These are phyloP conservation scores for Zaprionus nigranus DNA, from an alignment of 1,140 invertebrate species.

Conservation along the genomic window DNA sequence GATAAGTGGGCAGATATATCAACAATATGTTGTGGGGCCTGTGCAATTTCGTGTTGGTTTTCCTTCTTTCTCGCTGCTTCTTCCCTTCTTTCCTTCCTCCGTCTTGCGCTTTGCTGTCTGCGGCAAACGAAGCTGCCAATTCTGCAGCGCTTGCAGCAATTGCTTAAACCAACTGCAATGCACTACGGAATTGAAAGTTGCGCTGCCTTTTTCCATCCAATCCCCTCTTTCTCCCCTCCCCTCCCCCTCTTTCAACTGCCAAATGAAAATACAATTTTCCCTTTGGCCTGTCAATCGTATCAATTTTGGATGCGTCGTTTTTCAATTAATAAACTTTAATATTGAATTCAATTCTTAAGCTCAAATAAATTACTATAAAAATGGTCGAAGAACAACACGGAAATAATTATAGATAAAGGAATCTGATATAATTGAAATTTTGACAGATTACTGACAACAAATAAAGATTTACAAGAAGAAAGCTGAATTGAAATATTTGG, in stretches of 20 bases:
- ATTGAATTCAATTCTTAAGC: neutral
- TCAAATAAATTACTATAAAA: neutral
- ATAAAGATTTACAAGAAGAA: too few species aligned
- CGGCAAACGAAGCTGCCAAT: conserved; percentile 87
- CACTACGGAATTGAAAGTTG: conserved; percentile 95
- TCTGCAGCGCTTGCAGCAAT: conserved; percentile 95
- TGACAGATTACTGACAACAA: too few species aligned
- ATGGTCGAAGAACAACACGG: neutral
- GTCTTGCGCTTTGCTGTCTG: conserved; percentile 7
- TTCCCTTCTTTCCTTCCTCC: neutral
- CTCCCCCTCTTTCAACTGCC: neutral
- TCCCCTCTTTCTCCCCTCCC: neutral
- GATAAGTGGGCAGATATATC: neutral
- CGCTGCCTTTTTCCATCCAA: conserved; percentile 32
- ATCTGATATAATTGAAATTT: too few species aligned
- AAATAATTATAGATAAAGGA: too few species aligned
- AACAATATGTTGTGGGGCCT: neutral
- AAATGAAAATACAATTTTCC: conserved; percentile 1
- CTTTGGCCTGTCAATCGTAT: conserved; percentile 16
- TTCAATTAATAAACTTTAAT: neutral
- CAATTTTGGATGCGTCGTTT: neutral
- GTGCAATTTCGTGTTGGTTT: conserved; percentile 3
- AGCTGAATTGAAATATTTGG: too few species aligned
- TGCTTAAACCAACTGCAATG: conserved; percentile 92
- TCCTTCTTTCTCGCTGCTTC: neutral